Base-by-base conservation (phyloP, 2,888 invertebrate genomes). In the Coecobrya sp. region DNA sequence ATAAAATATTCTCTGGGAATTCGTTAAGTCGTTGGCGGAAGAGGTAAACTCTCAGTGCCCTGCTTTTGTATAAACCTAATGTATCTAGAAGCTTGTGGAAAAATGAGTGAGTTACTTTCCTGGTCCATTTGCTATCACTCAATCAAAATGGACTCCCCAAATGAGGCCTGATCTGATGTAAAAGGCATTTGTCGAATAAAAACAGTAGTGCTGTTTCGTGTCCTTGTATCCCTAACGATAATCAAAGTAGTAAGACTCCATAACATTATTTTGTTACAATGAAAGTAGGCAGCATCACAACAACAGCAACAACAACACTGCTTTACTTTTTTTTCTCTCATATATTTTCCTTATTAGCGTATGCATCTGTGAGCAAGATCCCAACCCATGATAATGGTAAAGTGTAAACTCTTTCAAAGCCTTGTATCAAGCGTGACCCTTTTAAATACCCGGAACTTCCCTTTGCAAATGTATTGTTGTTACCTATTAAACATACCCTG, bases 81-180 rank as follows among this genome's bases (percentile, higher is more conserved):
- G 73, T 49, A 52, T 16, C 3, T 42, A 70, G n/a, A 13, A 13
- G 19, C 42, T 36, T 0, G 45, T 45, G n/a, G 45, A 49, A 79
- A 52, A 52, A 79, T 79, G 79, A 81, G 55, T 30, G 13, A 81
- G 36, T 59, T 55, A n/a, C 22, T 62, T 87, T 59, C 86, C 86
- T 76, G 59, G 70, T 68, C 82, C 82, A 89, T 89, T 89, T 89
- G 13, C 27, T 27, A 55, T 70, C 89, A 89, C 36, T 89, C 89
- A 89, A 89, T 84, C 82, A 89, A 82, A 82, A 65, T 70, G 70
- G 42, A 70, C 70, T 10, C 42, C 0, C 42, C 42, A 70, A 70
- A 36, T 70, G 70, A 42, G 22, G 19, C 42, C n/a, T 70, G 36
- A 36, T 70, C n/a, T 70, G 36, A 36, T 70, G 42, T 42, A 42